These are phyloP conservation scores for Hemibagrus wyckioides DNA, from an alignment of 2,113 vertebrate species.

Conservation along the genomic window DNA sequence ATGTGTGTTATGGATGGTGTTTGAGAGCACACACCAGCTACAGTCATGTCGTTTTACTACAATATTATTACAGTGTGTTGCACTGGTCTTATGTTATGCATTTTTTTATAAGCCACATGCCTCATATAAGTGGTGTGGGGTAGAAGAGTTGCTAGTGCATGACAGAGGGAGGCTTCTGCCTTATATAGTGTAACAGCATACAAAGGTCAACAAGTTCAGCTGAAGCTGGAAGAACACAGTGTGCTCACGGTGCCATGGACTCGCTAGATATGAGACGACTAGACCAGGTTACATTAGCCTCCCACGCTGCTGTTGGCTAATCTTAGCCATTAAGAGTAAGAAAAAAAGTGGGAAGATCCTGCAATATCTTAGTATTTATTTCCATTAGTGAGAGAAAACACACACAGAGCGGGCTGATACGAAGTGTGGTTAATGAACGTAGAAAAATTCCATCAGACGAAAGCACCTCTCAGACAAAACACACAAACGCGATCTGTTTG, in stretches of 20 bases:
- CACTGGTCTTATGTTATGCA: not conserved
- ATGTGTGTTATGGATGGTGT: not conserved
- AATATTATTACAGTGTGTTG: not conserved
- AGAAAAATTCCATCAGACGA: not conserved
- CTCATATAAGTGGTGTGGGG: not conserved
- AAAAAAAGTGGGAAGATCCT: not conserved
- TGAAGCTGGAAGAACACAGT: not conserved
- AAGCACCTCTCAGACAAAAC: not conserved
- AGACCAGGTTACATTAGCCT: not conserved
- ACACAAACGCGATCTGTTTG: slow-evolving; percentile 19
- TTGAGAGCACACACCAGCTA: not conserved
- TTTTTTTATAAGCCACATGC: not conserved
- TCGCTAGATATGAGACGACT: not conserved
- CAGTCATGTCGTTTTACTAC: not conserved
- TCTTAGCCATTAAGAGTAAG: not conserved
- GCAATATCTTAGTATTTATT: not conserved
- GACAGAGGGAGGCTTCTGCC: not conserved
- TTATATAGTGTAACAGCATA: not conserved
- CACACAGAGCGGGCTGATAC: not conserved
- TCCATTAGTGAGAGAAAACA: not conserved
- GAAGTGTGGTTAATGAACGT: not conserved
- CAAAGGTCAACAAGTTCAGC: not conserved
- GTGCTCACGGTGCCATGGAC: not conserved
- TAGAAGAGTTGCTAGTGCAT: not conserved
- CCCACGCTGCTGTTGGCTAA: not conserved